Base-by-base conservation (phyloP, 1,140 invertebrate species). In the Cotesia chilonis region DNA sequence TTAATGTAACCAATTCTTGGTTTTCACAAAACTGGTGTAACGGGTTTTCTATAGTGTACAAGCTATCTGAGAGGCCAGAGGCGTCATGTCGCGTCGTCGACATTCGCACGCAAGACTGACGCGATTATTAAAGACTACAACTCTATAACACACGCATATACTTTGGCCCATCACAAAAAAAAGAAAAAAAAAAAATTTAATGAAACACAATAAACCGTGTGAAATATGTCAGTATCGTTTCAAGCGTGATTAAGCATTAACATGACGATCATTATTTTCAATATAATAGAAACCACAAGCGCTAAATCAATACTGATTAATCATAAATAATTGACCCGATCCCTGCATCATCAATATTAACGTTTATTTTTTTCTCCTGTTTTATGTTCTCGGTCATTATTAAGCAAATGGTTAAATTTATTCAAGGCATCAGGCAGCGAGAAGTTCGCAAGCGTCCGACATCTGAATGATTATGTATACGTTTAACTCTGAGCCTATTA, bases 1-100 rank as follows among this genome's bases (percentile, higher is more conserved):
- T 59, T 59, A 4, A 59, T 20, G 14, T 59, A 59, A 59, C 57
- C 57, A 20, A 59, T 59, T 59, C 57, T 17, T 28, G 14, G 57
- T 59, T 59, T 59, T 59, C 17, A 59, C 17, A 17, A 59, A 59
- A 59, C 57, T 59, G 57, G 57, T 59, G 57, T 59, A 59, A 59
- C 57, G 57, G 57, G 57, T 59, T 59, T 59, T 28, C 57, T 47
- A 47, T 28, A 55, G 3, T 55, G 12, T 55, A 55, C 14, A 59
- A 59, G 57, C 57, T 28, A 59, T 59, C 57, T 20, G 57, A 47
- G 41, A 47, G 28, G 28, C 28, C 54, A 55, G 12, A 14, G 20
- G 57, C 57, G 20, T 59, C 57, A 59, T 28, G 57, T 59, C 57
- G 57, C 57, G 41, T 47, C 41, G 41, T 47, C 41, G 57, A 59